Evolutionary conservation across 2,797 vertebrate species (phyloP).

Genomic region (Oceanodroma leucorhoa): DNA sequence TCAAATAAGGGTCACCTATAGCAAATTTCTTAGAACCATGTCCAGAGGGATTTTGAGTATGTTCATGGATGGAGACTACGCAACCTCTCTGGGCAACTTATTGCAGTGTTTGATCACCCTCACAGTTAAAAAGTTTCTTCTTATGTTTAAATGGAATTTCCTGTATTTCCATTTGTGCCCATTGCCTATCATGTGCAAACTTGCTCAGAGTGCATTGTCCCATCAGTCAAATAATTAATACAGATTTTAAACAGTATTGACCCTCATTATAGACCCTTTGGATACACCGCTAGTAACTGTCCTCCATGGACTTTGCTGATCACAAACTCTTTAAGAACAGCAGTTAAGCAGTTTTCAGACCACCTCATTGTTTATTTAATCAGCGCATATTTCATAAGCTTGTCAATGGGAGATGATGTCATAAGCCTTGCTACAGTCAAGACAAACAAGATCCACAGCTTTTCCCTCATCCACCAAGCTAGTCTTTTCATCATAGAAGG

Average conservation of each 20-base stretch:
- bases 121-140: background rate
- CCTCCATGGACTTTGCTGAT: background rate
- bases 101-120: background rate
- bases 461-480: background rate
- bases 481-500: background rate
- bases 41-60: background rate
- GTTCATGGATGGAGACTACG: background rate
- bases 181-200: background rate
- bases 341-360: background rate
- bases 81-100: background rate
- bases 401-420: accelerated
- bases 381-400: background rate
- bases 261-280: background rate
- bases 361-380: background rate
- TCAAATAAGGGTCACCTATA: background rate
- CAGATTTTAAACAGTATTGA: background rate
- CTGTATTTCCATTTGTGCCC: background rate
- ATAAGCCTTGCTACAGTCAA: background rate
- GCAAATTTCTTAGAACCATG: background rate
- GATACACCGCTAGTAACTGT: background rate
- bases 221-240: background rate
- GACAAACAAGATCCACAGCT: background rate
- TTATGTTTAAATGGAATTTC: background rate
- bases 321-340: background rate
- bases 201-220: background rate